Percentiles rank a stretch among this genome's conserved stretches.
Evolutionary conservation across 2,888 invertebrate species (phyloP).

Genomic region (Crossocerus cetratus): DNA sequence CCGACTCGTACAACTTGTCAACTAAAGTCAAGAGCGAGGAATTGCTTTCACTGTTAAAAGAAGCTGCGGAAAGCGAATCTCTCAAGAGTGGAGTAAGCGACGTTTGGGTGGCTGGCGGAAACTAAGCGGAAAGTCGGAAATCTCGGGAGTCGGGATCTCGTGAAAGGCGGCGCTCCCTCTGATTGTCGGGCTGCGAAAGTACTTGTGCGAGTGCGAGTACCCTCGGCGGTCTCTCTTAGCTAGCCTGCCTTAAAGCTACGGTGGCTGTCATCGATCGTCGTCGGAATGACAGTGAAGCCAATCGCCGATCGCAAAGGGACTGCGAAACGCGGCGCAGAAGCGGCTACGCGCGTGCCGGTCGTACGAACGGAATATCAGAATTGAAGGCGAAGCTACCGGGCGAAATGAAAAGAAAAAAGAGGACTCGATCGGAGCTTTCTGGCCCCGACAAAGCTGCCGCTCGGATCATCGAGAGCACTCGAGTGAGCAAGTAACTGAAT

Average conservation of each 20-base stretch:
- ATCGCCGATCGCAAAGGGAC: neutral
- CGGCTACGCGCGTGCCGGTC: slow-evolving; percentile 54
- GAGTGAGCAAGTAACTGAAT: neutral
- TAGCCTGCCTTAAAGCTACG: slow-evolving; percentile 30
- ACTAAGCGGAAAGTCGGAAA: neutral
- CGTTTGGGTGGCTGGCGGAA: neutral
- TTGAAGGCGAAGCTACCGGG: neutral
- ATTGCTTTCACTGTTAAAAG: neutral
- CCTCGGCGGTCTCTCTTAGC: slow-evolving; percentile 1
- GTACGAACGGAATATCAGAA: slow-evolving; percentile 13
- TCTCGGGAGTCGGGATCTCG: neutral
- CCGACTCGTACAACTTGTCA: too few species aligned
- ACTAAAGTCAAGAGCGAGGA: too few species aligned
- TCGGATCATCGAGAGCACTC: neutral
- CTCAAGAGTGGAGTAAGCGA: neutral
- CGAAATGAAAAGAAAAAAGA: neutral
- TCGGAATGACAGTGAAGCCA: neutral
- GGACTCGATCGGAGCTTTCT: neutral
- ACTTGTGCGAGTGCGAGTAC: slow-evolving; percentile 37
- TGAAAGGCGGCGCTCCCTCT: neutral
- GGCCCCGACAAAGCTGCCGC: too few species aligned
- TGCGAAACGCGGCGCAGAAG: slow-evolving; percentile 39
- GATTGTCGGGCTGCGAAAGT: slow-evolving; percentile 41
- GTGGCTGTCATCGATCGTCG: slow-evolving; percentile 6
- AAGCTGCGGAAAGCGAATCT: neutral